phyloP scores from a whole-genome alignment of 2,797 vertebrate species.

The Sebastes nivosus region DNA sequence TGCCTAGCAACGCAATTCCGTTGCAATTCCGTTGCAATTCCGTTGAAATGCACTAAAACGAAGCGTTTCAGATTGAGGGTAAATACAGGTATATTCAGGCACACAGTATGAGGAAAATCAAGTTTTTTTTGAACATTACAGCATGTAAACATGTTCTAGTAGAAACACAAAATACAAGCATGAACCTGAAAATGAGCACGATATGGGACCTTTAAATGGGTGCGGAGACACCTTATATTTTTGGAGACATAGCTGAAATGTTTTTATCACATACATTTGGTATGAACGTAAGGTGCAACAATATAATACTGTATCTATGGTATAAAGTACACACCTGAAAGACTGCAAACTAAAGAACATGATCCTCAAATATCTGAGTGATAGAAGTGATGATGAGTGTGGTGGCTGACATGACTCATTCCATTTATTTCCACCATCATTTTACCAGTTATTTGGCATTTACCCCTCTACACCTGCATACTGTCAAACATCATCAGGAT shows the following conservation, averaged over 20 bases:
- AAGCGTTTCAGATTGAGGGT: too few relatives aligned
- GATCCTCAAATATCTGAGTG: not conserved
- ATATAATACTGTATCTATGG: not conserved
- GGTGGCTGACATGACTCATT: not conserved
- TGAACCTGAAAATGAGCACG: too few relatives aligned
- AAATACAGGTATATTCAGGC: too few relatives aligned
- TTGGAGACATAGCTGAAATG: not conserved
- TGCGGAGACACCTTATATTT: too few relatives aligned
- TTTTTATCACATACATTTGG: not conserved
- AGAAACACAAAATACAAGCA: too few relatives aligned
- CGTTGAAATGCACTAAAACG: too few relatives aligned
- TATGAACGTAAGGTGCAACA: not conserved
- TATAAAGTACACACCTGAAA: not conserved
- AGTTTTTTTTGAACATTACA: too few relatives aligned
- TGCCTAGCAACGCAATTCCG: too few relatives aligned
- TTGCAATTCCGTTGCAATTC: too few relatives aligned
- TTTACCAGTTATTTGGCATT: not conserved
- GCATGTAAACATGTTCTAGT: too few relatives aligned
- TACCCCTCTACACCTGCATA: not conserved
- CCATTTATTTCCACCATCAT: not conserved
- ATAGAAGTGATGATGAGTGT: too few relatives aligned
- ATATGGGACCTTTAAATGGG: too few relatives aligned
- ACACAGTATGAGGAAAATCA: accelerated
- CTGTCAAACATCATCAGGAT: not conserved
- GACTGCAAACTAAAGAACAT: not conserved